Base-by-base conservation (phyloP, 2,888 invertebrate species). In the Cosmopolites sordidus region DNA sequence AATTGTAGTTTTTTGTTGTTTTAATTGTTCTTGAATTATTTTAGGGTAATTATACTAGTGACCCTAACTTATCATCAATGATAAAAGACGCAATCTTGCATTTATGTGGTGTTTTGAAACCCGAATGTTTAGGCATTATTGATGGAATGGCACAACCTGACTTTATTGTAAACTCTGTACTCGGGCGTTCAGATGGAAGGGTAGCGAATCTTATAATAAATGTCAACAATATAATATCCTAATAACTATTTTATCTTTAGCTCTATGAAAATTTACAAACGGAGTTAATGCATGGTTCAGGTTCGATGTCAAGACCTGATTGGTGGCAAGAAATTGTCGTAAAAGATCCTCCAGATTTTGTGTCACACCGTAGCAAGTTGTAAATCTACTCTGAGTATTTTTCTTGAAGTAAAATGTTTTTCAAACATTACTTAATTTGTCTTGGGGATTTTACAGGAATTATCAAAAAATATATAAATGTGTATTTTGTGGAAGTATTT, bases 131-230 rank as follows among this genome's bases (percentile, higher is more conserved):
- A 0, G 75, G 83, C 1, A 79, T 94, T 1, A 89, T 86, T 1
- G 95, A 96, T 71, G 87, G 87, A 18, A 77, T 95, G 17, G 89
- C 94, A 2, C 92, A 92, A 1, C 88, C 94, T 0, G 95, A 95
- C 75, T 93, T 89, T 70, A 83, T 92, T 29, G 76, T 95, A 11
- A 89, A 92, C 73, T 94, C 94, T 0, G 86, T 89, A 29, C 78
- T 95, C 14, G 95, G 90, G 46, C 81, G 78, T 66, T 85, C 92
- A 18, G 89, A 94, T 76, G 95, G 95, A 58, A 81, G 84, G 76
- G 89, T 89, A 66, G 73, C 53, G n/a, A 3, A 15, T 11, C 11
- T 43, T 43, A 22, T 5, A 8, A 5, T 22, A n/a, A n/a, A n/a
- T n/a, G n/a, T n/a, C n/a, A 27, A 27, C 33, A 6, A 33, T 33